These are phyloP conservation scores for Cyclargus thomasi DNA, from an alignment of 1,140 invertebrate genomes.

Conservation along the genomic window DNA sequence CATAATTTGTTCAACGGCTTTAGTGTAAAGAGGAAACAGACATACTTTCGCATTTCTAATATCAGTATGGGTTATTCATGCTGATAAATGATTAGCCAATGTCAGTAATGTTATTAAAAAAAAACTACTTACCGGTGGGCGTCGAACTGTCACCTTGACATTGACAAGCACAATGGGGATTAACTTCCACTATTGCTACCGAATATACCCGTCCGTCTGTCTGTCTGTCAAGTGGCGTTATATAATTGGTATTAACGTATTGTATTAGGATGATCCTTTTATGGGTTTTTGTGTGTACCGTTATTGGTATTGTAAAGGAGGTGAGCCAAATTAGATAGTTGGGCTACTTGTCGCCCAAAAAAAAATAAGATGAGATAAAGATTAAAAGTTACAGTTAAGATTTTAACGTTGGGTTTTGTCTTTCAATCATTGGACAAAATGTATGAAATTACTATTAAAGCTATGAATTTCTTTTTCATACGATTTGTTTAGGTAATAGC, in stretches of 20 bases:
- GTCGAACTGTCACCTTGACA: background rate
- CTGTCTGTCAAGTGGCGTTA: background rate
- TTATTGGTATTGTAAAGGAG: background rate
- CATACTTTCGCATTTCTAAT: too few species aligned
- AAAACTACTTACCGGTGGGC: background rate
- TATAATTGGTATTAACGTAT: slow-evolving; percentile 8
- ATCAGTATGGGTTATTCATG: too few species aligned
- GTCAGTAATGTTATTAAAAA: background rate
- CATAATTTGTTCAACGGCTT: too few species aligned
- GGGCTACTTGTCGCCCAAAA: background rate
- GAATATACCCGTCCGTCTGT: background rate
- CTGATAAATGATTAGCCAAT: background rate
- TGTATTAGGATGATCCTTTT: slow-evolving; percentile 2
- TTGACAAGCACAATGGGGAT: slow-evolving; percentile 2
- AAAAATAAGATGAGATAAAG: background rate
- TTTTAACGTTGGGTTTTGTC: background rate
- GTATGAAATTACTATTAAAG: too few species aligned
- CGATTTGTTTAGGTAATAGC: too few species aligned
- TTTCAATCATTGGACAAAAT: too few species aligned
- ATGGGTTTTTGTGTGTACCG: background rate
- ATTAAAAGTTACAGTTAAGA: background rate
- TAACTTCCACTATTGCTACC: slow-evolving; percentile 1
- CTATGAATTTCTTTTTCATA: too few species aligned
- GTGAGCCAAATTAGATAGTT: background rate
- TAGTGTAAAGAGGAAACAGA: too few species aligned